phyloP scores from a whole-genome alignment of 2,888 invertebrate species.

The Onchidella celtica region DNA sequence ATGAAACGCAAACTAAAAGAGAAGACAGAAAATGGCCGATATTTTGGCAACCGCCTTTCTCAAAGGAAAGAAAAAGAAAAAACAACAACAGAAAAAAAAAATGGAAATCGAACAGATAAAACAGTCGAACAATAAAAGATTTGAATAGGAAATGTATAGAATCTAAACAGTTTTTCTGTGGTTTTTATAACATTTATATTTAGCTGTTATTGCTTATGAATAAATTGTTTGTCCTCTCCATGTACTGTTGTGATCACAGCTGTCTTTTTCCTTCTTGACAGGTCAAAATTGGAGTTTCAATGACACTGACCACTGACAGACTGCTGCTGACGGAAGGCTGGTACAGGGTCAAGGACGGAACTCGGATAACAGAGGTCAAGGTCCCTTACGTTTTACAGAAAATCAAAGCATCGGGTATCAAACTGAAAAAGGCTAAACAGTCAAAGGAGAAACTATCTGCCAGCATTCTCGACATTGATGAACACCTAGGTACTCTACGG shows the following conservation, averaged over 20 bases:
- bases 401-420: neutral
- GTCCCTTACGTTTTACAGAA: constrained; percentile 56
- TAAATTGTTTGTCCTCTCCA: neutral
- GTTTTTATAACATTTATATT: too few species aligned
- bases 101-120: too few species aligned
- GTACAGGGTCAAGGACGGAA: constrained; percentile 56
- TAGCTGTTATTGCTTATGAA: too few species aligned
- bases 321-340: constrained; percentile 56
- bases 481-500: too few species aligned
- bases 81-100: too few species aligned
- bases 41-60: too few species aligned
- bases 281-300: constrained; percentile 57
- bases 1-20: too few species aligned
- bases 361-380: constrained; percentile 53
- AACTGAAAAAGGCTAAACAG: neutral
- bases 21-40: too few species aligned
- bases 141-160: too few species aligned
- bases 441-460: neutral
- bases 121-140: too few species aligned
- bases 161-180: too few species aligned
- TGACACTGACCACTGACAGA: constrained; percentile 52
- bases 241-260: neutral
- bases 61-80: too few species aligned
- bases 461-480: neutral
- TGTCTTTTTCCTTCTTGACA: constrained; percentile 18